Evolutionary conservation across 2,888 invertebrate species (phyloP), one percentile per base, ranked within the genome.

Genomic region (Luperina nickerlii): DNA sequence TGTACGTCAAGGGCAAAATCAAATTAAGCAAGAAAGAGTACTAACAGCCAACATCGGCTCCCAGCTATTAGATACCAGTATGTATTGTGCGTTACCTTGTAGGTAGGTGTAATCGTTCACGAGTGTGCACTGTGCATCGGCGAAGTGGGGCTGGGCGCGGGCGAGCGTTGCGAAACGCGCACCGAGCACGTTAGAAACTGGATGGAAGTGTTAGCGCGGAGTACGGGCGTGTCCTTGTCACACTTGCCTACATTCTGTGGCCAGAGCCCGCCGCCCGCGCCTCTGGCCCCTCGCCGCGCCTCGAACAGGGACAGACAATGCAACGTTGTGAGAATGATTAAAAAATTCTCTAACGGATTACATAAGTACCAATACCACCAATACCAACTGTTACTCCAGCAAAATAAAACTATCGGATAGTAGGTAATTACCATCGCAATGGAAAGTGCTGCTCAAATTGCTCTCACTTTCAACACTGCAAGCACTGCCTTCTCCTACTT

Each of bases 221-320:
- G 96, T 96, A 96, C 96, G 96, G 96, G 96, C 95, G 96, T 96
- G 96, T 96, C 96, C 96, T 97, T 97, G 96, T 96, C 96, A 96
- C 96, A 96, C 94, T 97, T 97, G 96, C 96, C 96, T 96, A 96
- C 96, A 97, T 97, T 96, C 96, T 95, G 94, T 92, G 94, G 94
- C 95, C 92, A 92, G 92, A 94, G 93, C 92, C 92, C 94, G 91
- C 94, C 94, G 92, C 95, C 93, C 94, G 91, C 94, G 86, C 94
- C 91, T 89, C 91, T 83, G 87, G 80, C 92, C 89, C 93, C 92
- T 90, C 90, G 87, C 91, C 92, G 89, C 91, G 88, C 92, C 94
- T 91, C 92, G 91, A 92, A 92, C 92, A 94, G 94, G 93, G 94
- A 95, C 94, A 95, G 94, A 96, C 95, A 96, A 96, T 96, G 94